A percentile compares a stretch with the other conserved stretches of the same genome.
phyloP scores from a whole-genome alignment of 2,113 vertebrate genomes.

The Saccopteryx bilineata region DNA sequence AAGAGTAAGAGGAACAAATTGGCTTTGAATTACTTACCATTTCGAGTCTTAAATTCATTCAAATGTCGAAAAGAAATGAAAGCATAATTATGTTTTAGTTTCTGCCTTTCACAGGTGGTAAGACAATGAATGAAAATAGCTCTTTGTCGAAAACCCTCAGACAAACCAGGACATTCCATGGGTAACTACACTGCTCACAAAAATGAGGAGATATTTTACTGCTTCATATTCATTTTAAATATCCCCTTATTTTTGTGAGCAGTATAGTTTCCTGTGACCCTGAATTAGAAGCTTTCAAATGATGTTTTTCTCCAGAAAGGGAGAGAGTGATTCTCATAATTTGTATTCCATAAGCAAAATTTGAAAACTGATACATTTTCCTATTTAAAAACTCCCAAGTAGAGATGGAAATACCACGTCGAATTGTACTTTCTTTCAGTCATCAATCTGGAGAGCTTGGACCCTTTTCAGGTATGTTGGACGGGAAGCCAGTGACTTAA shows the following conservation, averaged over 20 bases:
- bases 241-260: no score
- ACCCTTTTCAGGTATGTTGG: not conserved
- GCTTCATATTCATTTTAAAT: no score
- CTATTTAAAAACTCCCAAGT: slow-evolving; percentile 45
- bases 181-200: not conserved
- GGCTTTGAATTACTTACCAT: slow-evolving; percentile 46
- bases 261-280: slow-evolving; percentile 16
- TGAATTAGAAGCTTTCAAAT: not conserved
- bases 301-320: slow-evolving; percentile 42
- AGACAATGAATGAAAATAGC: slow-evolving; percentile 12
- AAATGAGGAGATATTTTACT: no score
- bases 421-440: slow-evolving; percentile 33
- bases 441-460: not conserved
- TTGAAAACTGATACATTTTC: slow-evolving; percentile 33
- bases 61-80: slow-evolving; percentile 40
- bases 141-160: not conserved
- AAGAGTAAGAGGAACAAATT: slow-evolving; percentile 8
- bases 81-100: slow-evolving; percentile 31
- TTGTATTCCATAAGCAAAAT: slow-evolving; percentile 6
- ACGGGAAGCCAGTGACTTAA: not conserved
- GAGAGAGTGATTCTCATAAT: slow-evolving; percentile 40
- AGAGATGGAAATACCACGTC: not conserved
- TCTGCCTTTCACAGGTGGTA: not conserved
- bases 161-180: not conserved
- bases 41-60: slow-evolving; percentile 45